Evolutionary conservation across 2,797 vertebrate species (phyloP).

Genomic region (Limosa lapponica): DNA sequence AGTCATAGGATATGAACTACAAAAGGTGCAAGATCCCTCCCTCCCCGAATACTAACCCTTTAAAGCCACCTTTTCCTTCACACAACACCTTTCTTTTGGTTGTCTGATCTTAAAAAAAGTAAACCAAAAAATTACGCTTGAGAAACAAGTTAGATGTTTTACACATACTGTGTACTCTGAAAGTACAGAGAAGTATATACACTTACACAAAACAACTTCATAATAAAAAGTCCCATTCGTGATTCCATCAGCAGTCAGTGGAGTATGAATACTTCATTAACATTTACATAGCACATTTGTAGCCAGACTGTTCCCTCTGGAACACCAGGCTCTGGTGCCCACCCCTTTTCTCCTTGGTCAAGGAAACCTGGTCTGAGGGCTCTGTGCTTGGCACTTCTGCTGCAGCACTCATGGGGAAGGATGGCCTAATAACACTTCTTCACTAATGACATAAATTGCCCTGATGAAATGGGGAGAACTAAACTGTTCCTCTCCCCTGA

Average conservation of each 20-base stretch:
- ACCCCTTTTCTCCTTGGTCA: background rate
- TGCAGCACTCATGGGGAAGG: accelerated
- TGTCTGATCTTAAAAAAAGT: background rate
- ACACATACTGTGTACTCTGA: background rate
- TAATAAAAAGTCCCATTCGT: background rate
- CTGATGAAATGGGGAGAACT: background rate
- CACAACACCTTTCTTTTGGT: background rate
- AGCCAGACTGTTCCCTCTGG: background rate
- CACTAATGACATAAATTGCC: background rate
- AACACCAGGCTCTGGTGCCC: background rate
- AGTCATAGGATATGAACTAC: background rate
- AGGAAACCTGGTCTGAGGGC: background rate
- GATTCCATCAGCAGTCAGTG: background rate
- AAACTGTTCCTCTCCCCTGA: background rate
- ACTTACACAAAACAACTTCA: background rate
- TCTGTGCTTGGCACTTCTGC: background rate
- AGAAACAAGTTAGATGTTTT: background rate
- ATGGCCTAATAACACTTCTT: background rate
- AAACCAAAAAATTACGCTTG: background rate
- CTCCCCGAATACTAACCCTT: background rate
- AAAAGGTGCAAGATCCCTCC: background rate
- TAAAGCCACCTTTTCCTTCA: background rate
- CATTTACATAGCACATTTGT: background rate
- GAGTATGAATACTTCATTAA: background rate
- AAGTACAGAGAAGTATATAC: background rate